Evolutionary conservation across 2,113 vertebrate species (phyloP).

Genomic region (Pyxicephalus adspersus): DNA sequence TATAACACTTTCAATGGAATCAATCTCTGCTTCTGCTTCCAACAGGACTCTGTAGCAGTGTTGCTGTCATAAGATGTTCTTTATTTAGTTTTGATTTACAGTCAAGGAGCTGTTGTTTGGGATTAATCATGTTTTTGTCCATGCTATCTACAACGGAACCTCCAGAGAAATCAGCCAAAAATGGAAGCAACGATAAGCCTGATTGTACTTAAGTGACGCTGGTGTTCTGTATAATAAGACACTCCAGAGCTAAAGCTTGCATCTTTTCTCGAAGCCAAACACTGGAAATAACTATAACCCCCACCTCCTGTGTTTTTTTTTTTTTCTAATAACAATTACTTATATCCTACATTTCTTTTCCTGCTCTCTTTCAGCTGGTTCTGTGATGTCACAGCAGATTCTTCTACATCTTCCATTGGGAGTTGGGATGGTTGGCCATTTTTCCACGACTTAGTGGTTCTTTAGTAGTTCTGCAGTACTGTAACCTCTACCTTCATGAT

Average conservation of each 20-base stretch:
- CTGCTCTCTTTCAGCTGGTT: too few relatives aligned
- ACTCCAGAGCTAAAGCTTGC: conserved; percentile 21
- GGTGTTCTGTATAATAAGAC: conserved; percentile 8
- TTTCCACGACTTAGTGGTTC: too few relatives aligned
- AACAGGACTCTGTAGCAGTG: neutral
- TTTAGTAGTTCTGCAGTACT: too few relatives aligned
- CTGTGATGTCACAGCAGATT: too few relatives aligned
- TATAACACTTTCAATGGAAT: too few relatives aligned
- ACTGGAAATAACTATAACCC: too few relatives aligned
- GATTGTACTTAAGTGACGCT: conserved; percentile 13
- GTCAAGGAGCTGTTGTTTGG: conserved; percentile 14
- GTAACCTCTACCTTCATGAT: too few relatives aligned
- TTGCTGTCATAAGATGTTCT: conserved; percentile 19
- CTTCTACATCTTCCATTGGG: too few relatives aligned
- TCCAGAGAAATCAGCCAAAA: conserved; percentile 34
- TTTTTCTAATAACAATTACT: too few relatives aligned
- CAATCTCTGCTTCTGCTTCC: neutral
- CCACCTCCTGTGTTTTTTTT: too few relatives aligned
- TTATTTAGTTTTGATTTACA: neutral
- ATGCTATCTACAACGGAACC: conserved; percentile 18
- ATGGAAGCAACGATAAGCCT: conserved; percentile 20
- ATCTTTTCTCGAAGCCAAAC: conserved; percentile 4
- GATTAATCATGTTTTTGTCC: conserved; percentile 33
- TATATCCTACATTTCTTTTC: too few relatives aligned
- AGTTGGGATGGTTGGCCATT: too few relatives aligned